Conservation (phyloP, 2,888 invertebrate species). For the Helobdella robusta region DNA sequence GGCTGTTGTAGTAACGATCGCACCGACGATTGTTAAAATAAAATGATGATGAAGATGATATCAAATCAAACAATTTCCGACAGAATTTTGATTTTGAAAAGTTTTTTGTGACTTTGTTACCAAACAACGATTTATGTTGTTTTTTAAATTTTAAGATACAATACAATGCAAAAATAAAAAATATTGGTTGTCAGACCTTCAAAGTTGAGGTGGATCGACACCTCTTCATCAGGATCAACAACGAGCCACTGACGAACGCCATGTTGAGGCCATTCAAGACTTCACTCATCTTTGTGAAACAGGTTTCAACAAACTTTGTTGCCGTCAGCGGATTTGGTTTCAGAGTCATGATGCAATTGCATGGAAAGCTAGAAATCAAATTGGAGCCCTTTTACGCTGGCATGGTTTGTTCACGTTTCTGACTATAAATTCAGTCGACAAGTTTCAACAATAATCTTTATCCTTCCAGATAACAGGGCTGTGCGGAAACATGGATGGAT, state of each 20-base stretch:
- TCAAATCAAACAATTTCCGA: not conserved
- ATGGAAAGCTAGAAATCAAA: slow-evolving; percentile 23
- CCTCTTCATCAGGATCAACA: slow-evolving; percentile 24
- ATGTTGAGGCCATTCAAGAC: slow-evolving; percentile 22
- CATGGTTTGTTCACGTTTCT: not conserved
- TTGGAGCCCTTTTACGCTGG: slow-evolving; percentile 29
- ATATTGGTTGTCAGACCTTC: slow-evolving; percentile 13
- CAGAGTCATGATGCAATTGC: slow-evolving; percentile 17
- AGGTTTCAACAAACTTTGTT: slow-evolving; percentile 23
- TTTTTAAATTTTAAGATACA: not conserved
- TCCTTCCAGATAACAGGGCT: slow-evolving; percentile 58
- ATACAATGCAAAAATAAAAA: not conserved
- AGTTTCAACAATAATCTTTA: not conserved
- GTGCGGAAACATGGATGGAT: slow-evolving; percentile 61
- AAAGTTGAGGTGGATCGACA: slow-evolving; percentile 9
- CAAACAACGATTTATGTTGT: not conserved
- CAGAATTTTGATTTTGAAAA: too few species aligned
- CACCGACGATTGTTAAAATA: too few species aligned
- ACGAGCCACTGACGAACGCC: slow-evolving; percentile 22
- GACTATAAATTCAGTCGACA: not conserved
- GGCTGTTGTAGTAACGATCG: too few species aligned
- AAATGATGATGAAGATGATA: not conserved
- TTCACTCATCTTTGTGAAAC: slow-evolving; percentile 22
- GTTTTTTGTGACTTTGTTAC: too few species aligned
- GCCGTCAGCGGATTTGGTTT: slow-evolving; percentile 27